Evolutionary conservation across 2,113 vertebrate genomes (phyloP).

Genomic region (Lagopus muta): DNA sequence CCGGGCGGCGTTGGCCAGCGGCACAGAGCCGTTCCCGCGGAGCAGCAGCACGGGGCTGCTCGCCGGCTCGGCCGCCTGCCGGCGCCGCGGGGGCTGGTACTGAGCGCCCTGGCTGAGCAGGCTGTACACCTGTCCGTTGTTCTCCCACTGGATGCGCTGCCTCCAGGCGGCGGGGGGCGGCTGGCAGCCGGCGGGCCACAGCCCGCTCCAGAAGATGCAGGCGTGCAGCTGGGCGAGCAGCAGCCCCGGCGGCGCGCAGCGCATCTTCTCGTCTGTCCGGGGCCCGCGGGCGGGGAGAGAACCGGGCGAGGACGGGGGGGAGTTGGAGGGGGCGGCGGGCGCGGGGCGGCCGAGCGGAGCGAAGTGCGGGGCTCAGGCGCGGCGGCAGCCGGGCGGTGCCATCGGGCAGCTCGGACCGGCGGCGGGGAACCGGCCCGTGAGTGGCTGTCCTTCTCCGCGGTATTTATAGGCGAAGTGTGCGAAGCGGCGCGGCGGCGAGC

Average conservation of each 20-base stretch:
- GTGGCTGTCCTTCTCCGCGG: background rate
- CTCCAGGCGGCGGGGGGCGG: conserved; percentile 76
- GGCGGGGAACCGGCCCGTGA: background rate
- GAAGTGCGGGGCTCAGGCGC: background rate
- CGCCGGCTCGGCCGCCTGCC: conserved; percentile 57
- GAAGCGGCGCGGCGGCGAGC: conserved; percentile 49
- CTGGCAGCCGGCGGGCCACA: conserved; percentile 65
- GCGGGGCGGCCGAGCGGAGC: background rate
- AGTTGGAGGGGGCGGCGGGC: background rate
- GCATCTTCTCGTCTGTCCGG: conserved; percentile 43
- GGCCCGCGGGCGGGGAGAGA: background rate
- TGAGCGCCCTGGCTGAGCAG: conserved; percentile 86
- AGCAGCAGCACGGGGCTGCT: conserved; percentile 63
- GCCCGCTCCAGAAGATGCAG: conserved; percentile 70
- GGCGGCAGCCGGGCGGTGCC: background rate
- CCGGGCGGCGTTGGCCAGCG: background rate
- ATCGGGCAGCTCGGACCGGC: background rate
- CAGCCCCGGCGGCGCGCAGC: conserved; percentile 45
- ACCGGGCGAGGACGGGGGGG: background rate
- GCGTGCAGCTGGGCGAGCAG: conserved; percentile 71
- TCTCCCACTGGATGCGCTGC: conserved; percentile 87
- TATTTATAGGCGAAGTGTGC: conserved; percentile 35
- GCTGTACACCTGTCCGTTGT: conserved; percentile 90
- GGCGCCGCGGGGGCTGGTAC: conserved; percentile 81
- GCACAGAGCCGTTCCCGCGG: conserved; percentile 57